Conservation (phyloP, 2,888 invertebrate genomes). For the Steinernema carpocapsae region DNA sequence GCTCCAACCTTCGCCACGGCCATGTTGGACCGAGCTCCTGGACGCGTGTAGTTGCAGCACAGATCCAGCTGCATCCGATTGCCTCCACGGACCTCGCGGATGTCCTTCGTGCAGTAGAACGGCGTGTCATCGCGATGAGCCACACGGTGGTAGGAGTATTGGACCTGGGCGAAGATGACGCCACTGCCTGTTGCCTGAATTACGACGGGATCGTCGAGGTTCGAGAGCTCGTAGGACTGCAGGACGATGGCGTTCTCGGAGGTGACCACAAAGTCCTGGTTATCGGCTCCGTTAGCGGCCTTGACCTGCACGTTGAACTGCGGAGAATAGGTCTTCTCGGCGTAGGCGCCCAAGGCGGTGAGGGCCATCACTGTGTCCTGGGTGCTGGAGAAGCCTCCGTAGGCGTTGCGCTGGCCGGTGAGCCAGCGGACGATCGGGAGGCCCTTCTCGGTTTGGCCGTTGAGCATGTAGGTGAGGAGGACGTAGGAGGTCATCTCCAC, state of each 20-base stretch:
- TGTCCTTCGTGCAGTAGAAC: conserved; percentile 65
- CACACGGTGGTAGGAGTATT: conserved; percentile 82
- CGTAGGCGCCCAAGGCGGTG: conserved; percentile 77
- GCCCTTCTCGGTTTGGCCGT: conserved; percentile 69
- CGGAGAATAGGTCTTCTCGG: conserved; percentile 74
- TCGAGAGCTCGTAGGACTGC: conserved; percentile 76
- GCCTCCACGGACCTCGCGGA: conserved; percentile 62
- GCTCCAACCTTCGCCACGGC: conserved; percentile 70
- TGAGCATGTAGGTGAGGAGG: conserved; percentile 76
- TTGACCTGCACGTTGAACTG: conserved; percentile 73
- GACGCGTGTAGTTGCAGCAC: conserved; percentile 69
- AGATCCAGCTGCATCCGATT: conserved; percentile 64
- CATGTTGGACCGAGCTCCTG: conserved; percentile 69
- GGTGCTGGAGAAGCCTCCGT: conserved; percentile 79
- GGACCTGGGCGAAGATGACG: conserved; percentile 74
- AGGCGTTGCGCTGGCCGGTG: conserved; percentile 76
- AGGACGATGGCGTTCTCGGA: conserved; percentile 75
- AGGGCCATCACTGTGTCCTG: conserved; percentile 81
- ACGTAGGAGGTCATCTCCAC: conserved; percentile 89
- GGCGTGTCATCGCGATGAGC: conserved; percentile 59
- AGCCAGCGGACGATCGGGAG: conserved; percentile 79
- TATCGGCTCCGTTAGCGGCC: conserved; percentile 72
- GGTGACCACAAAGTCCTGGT: conserved; percentile 57
- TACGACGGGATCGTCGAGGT: conserved; percentile 72
- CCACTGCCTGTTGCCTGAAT: conserved; percentile 83